Percentiles rank a stretch among this genome's conserved stretches.
Evolutionary conservation across 2,113 vertebrate genomes (phyloP).

Genomic region (Notothenia rossii): DNA sequence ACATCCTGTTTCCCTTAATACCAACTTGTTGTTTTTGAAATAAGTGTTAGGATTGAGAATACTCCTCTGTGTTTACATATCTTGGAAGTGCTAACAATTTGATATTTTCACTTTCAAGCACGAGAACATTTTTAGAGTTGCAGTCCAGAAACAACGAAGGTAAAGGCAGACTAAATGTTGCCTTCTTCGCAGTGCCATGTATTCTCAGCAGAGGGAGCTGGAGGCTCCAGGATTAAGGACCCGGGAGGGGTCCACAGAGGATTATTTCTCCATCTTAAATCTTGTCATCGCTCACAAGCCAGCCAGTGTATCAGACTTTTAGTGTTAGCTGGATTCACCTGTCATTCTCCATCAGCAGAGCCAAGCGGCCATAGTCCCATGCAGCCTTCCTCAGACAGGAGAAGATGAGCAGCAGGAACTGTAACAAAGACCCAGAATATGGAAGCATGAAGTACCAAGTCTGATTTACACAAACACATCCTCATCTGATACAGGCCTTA

Average conservation of each 20-base stretch:
- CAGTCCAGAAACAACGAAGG: not conserved
- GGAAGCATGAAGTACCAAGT: slow-evolving; percentile 9
- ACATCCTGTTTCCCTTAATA: too few species aligned
- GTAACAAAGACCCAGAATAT: slow-evolving; percentile 57
- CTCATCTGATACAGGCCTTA: not conserved
- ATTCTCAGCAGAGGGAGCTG: slow-evolving; percentile 78
- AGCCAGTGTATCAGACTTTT: not conserved
- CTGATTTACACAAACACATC: slow-evolving; percentile 5
- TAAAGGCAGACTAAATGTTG: not conserved
- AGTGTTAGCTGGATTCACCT: slow-evolving; percentile 81
- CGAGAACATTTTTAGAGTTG: not conserved
- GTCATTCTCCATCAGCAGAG: slow-evolving; percentile 95
- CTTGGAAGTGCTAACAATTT: not conserved
- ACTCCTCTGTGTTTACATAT: not conserved
- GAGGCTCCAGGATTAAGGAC: slow-evolving; percentile 21
- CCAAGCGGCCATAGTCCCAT: slow-evolving; percentile 97
- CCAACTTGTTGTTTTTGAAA: not conserved
- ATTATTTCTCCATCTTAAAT: slow-evolving; percentile 50
- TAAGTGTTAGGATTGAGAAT: not conserved
- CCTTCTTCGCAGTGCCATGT: slow-evolving; percentile 19
- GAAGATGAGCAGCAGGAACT: slow-evolving; percentile 92
- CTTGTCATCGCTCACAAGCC: slow-evolving; percentile 24
- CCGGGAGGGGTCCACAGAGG: not conserved
- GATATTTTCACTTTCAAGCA: not conserved
- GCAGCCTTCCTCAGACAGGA: slow-evolving; percentile 97